phyloP scores from a whole-genome alignment of 2,797 vertebrate genomes.

The Silurus lanzhouensis region DNA sequence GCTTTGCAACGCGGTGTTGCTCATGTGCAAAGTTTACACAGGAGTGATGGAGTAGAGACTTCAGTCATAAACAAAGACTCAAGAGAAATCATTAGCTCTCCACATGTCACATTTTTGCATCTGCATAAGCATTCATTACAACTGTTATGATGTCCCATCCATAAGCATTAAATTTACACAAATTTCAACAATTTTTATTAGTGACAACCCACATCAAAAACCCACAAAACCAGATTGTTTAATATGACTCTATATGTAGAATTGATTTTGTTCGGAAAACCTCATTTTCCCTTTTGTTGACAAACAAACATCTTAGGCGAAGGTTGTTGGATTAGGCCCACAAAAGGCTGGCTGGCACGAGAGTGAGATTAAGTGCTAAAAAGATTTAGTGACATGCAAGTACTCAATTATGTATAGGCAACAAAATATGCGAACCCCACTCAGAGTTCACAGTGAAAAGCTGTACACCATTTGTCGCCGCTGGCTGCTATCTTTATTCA shows the following conservation, averaged over 20 bases:
- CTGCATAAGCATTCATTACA: not conserved
- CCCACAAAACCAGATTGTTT: not conserved
- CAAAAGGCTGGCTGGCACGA: slow-evolving; percentile 41
- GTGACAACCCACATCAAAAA: not conserved
- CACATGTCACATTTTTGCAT: not conserved
- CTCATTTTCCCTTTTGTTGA: not conserved
- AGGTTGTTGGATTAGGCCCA: slow-evolving; percentile 20
- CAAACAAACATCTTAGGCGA: slow-evolving; percentile 21
- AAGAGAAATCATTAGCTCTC: slow-evolving; percentile 13
- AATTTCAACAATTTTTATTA: not conserved
- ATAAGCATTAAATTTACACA: not conserved
- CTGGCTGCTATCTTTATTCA: slow-evolving; percentile 74
- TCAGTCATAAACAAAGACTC: slow-evolving; percentile 44
- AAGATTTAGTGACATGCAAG: slow-evolving; percentile 57
- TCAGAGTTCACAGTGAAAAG: slow-evolving; percentile 71
- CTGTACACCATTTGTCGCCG: slow-evolving; percentile 71
- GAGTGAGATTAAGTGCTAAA: slow-evolving; percentile 54
- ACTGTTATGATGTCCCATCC: not conserved
- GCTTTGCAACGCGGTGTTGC: slow-evolving; percentile 57
- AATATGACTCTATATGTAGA: not conserved
- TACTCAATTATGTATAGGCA: slow-evolving; percentile 71
- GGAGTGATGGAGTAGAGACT: slow-evolving; percentile 37
- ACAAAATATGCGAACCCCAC: slow-evolving; percentile 62
- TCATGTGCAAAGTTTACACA: slow-evolving; percentile 53
- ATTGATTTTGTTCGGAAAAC: not conserved